Percentiles rank a stretch among this genome's conserved stretches.
These are phyloP conservation scores for Acanthornis magna DNA, from an alignment of 2,797 vertebrate genomes.

Conservation along the genomic window DNA sequence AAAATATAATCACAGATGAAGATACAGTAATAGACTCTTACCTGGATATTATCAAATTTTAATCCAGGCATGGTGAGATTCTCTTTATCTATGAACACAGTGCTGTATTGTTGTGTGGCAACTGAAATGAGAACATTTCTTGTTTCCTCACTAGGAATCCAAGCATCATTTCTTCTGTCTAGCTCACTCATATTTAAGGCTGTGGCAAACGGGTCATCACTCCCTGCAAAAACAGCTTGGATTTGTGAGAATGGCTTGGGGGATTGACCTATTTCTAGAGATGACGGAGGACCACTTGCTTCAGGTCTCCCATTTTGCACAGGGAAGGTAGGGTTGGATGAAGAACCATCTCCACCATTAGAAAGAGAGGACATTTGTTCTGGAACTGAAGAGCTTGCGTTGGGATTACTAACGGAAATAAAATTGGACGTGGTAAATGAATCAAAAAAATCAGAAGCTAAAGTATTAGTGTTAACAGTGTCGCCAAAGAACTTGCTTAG, in stretches of 20 bases:
- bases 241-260: slow-evolving; percentile 86
- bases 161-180: slow-evolving; percentile 91
- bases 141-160: slow-evolving; percentile 90
- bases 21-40: slow-evolving; percentile 55
- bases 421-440: slow-evolving; percentile 92
- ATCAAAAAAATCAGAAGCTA: slow-evolving; percentile 95
- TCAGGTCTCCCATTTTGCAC: slow-evolving; percentile 66
- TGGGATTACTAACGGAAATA: slow-evolving; percentile 94
- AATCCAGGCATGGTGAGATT: slow-evolving; percentile 95
- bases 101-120: slow-evolving; percentile 85
- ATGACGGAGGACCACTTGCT: background rate
- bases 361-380: slow-evolving; percentile 79
- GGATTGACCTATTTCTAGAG: slow-evolving; percentile 70
- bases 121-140: slow-evolving; percentile 85
- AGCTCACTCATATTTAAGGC: slow-evolving; percentile 94
- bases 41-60: slow-evolving; percentile 98
- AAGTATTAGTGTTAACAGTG: slow-evolving; percentile 77
- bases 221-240: slow-evolving; percentile 89
- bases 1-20: background rate
- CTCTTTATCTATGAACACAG: slow-evolving; percentile 83
- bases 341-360: slow-evolving; percentile 23
- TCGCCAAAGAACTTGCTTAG: slow-evolving; percentile 96
- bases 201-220: slow-evolving; percentile 91
- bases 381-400: slow-evolving; percentile 77
- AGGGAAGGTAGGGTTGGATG: slow-evolving; percentile 64